Percentiles rank a stretch among this genome's conserved stretches.
These are phyloP conservation scores for Pavo muticus DNA, from an alignment of 2,113 vertebrate species.

Conservation along the genomic window DNA sequence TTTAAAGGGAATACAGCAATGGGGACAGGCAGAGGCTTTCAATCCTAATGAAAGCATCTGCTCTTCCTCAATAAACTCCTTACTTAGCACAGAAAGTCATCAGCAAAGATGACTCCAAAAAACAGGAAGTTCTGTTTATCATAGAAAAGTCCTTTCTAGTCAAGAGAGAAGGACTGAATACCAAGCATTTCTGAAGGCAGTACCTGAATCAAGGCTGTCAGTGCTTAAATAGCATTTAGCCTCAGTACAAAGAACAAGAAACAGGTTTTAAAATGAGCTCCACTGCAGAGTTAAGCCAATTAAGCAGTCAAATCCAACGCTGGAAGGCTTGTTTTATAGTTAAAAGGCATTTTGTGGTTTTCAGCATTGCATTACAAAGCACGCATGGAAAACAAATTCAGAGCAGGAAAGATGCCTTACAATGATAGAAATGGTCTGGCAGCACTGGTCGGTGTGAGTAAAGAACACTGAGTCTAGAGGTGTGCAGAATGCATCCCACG, in stretches of 20 bases:
- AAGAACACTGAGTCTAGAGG: not conserved
- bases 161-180: not conserved
- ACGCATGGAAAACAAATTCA: not conserved
- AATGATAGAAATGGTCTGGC: not conserved
- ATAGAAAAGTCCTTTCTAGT: not conserved
- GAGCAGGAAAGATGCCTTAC: not conserved
- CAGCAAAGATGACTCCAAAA: not conserved
- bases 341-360: slow-evolving; percentile 21
- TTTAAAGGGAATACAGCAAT: not conserved
- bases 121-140: not conserved
- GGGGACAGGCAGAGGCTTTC: not conserved
- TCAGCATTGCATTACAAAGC: slow-evolving; percentile 20
- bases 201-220: not conserved
- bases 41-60: not conserved
- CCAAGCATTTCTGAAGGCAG: not conserved
- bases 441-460: not conserved
- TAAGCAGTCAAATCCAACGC: not conserved
- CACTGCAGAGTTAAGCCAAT: not conserved
- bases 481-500: not conserved
- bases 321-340: slow-evolving; percentile 29
- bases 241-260: not conserved
- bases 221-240: not conserved
- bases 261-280: not conserved
- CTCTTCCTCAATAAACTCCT: not conserved
- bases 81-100: not conserved